Conservation (phyloP, 1,140 invertebrate genomes). For the Drosophila aff. region DNA sequence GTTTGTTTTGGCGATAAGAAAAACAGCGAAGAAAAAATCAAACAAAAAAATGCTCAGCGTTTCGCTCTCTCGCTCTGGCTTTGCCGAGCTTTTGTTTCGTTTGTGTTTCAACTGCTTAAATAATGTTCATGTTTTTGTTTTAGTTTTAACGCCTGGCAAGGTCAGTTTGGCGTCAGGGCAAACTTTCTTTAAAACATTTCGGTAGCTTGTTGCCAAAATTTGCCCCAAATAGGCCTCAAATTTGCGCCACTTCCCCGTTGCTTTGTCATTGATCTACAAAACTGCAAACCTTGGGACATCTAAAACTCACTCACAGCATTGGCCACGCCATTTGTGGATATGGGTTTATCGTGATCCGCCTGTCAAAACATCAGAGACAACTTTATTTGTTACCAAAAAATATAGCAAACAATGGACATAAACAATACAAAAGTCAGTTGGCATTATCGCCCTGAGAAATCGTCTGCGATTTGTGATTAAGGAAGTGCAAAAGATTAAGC, state of each 20-base stretch:
- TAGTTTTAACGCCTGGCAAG: constrained; percentile 29
- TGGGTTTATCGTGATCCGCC: constrained; percentile 14
- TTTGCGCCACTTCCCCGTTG: constrained; percentile 20
- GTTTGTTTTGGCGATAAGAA: constrained; percentile 52
- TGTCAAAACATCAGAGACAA: not conserved
- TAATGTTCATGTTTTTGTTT: constrained; percentile 28
- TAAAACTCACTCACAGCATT: constrained; percentile 24
- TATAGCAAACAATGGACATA: constrained; percentile 6
- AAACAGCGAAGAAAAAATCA: constrained; percentile 3
- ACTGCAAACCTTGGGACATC: constrained; percentile 21
- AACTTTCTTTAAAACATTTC: constrained; percentile 26
- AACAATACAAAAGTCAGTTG: constrained; percentile 7
- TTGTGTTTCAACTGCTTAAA: constrained; percentile 25
- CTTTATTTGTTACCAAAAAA: not conserved
- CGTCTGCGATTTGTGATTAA: constrained; percentile 24
- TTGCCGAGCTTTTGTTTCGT: constrained; percentile 15
- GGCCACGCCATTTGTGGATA: constrained; percentile 4
- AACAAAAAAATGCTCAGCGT: constrained; percentile 13
- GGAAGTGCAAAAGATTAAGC: constrained; percentile 22
- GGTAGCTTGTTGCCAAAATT: constrained; percentile 9
- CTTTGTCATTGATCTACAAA: constrained; percentile 24
- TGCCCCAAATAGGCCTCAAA: constrained; percentile 8
- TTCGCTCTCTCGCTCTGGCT: constrained; percentile 21
- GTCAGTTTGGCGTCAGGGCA: constrained; percentile 24
- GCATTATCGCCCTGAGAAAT: constrained; percentile 27